Evolutionary conservation across 2,888 invertebrate species (phyloP).

Genomic region (Mechanitis mazaeus): DNA sequence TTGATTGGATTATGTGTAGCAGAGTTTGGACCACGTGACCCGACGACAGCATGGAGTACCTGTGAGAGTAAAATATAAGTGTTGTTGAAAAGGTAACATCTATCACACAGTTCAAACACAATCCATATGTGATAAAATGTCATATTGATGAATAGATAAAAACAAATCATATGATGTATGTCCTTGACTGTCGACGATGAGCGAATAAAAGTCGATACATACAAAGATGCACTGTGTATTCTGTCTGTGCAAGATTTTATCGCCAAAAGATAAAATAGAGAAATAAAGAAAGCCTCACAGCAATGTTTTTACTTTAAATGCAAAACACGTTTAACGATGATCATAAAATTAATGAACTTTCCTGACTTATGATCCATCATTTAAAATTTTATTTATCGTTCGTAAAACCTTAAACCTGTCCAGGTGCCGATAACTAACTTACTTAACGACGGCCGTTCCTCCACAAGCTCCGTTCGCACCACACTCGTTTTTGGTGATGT

Average conservation of each 20-base stretch:
- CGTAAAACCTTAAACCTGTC: neutral
- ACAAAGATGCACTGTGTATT: neutral
- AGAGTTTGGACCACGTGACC: conserved; percentile 90
- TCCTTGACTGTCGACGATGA: too few species aligned
- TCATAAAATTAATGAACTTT: conserved; percentile 12
- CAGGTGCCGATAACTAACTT: conserved; percentile 29
- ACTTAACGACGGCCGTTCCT: conserved; percentile 63
- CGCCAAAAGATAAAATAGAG: neutral
- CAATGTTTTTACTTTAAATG: neutral
- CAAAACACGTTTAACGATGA: conserved; percentile 4
- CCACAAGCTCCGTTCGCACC: conserved; percentile 55
- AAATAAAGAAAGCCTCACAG: conserved; percentile 4
- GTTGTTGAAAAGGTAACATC: too few species aligned
- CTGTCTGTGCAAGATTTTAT: too few species aligned
- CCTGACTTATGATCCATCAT: neutral
- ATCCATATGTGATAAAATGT: too few species aligned
- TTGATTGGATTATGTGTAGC: conserved; percentile 91
- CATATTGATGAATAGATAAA: too few species aligned
- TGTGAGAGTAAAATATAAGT: conserved; percentile 58
- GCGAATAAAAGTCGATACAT: too few species aligned
- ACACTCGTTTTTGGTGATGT: conserved; percentile 70
- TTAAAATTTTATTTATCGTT: conserved; percentile 1
- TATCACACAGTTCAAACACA: too few species aligned
- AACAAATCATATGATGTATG: too few species aligned
- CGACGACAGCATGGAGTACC: conserved; percentile 87